Evolutionary conservation across 1,140 invertebrate species (phyloP), one percentile per base, ranked within the genome.

Genomic region (Drosophila simulans): DNA sequence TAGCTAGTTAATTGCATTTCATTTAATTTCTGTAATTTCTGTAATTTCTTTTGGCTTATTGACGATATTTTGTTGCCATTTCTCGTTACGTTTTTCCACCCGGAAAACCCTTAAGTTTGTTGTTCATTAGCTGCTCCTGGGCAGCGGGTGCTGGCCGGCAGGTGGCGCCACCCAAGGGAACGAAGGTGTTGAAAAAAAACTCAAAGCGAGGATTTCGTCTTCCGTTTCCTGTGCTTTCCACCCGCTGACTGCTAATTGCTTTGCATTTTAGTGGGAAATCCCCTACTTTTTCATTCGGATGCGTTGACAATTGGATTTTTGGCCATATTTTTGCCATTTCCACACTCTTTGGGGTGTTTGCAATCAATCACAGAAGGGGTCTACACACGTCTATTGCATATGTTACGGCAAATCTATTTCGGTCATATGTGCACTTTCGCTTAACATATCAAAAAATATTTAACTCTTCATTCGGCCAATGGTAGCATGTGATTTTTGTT

Each of bases 1-100:
- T 88, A 57, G 72, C 77, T 57, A 74, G 80, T 79, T 88, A 88
- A 88, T 88, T 88, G 83, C 83, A 83, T 83, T 88, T 83, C 84
- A 70, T 80, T 86, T 79, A 52, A 65, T 75, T 75, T 75, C 46
- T 75, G 71, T 48, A 75, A 75, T 75, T 75, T 56, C 60, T 75
- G 71, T 58, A 75, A 75, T 75, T 75, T 56, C 60, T 51, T 49
- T 57, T 52, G 59, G 68, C 49, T 59, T 63, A 77, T 80, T 69
- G 66, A 48, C 63, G 56, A 69, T 65, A 76, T 84, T 84, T 64
- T 68, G 71, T 70, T 62, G 73, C 76, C 64, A 39, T 70, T 64
- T 55, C 55, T 56, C 42, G 31, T 51, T 55, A 37, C 31, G 39
- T 39, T 31, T 43, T 37, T 37, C 17, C 27, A 11, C 11, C n/a